Conservation (phyloP, 1,140 invertebrate species). For the Colletes gigas region DNA sequence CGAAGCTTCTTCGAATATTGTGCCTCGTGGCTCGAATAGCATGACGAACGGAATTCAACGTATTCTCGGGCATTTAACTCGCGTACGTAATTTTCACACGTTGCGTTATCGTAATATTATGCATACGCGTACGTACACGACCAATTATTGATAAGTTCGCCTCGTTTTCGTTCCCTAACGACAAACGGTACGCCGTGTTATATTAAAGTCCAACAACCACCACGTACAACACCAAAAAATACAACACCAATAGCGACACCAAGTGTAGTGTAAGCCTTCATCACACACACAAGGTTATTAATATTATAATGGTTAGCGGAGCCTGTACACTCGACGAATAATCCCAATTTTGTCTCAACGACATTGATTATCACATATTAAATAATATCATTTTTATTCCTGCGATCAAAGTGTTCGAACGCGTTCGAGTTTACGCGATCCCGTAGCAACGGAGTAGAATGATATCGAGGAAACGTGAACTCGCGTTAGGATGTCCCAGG, state of each 20-base stretch:
- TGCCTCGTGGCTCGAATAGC: too few species aligned
- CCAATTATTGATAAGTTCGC: not conserved
- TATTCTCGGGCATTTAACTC: too few species aligned
- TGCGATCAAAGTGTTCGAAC: not conserved
- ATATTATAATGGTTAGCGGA: constrained; percentile 74
- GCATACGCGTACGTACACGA: not conserved
- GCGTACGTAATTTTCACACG: not conserved
- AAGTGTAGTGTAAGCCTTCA: constrained; percentile 81
- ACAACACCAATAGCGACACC: constrained; percentile 81
- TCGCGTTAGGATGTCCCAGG: too few species aligned
- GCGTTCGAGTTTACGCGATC: too few species aligned
- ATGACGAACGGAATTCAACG: too few species aligned
- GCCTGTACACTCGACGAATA: constrained; percentile 53
- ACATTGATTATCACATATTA: constrained; percentile 7
- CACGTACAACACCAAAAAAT: constrained; percentile 80
- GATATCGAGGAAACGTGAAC: not conserved
- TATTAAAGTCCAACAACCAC: constrained; percentile 70
- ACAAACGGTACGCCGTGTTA: constrained; percentile 70
- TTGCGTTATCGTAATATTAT: not conserved
- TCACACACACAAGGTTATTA: constrained; percentile 80
- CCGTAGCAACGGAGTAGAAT: not conserved
- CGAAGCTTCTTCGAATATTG: too few species aligned
- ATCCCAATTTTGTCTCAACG: constrained; percentile 15
- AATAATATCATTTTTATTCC: constrained; percentile 4
- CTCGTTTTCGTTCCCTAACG: constrained; percentile 20